Conservation (phyloP, 2,113 vertebrate species). For the Chloebia gouldiae region DNA sequence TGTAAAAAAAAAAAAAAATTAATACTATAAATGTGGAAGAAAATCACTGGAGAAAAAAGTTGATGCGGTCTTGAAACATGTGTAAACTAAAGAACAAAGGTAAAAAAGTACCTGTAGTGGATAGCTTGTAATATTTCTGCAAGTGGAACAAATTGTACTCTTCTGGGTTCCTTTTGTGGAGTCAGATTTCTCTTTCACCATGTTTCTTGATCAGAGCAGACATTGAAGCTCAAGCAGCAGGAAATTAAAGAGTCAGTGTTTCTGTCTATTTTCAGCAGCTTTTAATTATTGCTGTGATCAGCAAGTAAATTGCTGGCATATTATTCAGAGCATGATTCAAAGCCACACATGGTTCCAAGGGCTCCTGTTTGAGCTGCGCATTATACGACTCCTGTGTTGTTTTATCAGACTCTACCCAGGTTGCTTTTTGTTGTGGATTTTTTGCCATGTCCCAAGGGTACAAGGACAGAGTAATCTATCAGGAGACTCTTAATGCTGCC, state of each 20-base stretch:
- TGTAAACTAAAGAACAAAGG: not conserved
- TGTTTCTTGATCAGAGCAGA: not conserved
- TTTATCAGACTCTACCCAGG: not conserved
- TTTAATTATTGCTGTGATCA: not conserved
- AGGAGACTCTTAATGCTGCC: not conserved
- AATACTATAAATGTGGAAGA: not conserved
- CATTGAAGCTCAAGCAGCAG: not conserved
- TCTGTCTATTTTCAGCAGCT: slow-evolving; percentile 22
- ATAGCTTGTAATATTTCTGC: not conserved
- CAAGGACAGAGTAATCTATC: not conserved
- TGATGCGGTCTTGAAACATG: not conserved
- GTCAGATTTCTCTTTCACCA: not conserved
- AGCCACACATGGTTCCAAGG: not conserved
- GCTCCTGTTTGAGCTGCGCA: not conserved
- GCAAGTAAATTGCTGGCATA: not conserved
- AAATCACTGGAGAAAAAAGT: not conserved
- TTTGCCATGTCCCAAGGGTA: not conserved
- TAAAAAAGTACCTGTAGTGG: not conserved
- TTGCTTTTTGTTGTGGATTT: not conserved
- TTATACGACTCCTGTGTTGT: not conserved
- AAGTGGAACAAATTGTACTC: not conserved
- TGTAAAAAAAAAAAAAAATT: not conserved
- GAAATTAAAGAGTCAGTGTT: not conserved
- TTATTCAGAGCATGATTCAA: not conserved
- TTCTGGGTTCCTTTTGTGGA: not conserved